These are phyloP conservation scores for Fukomys damarensis DNA, from an alignment of 2,113 vertebrate genomes.

Conservation along the genomic window DNA sequence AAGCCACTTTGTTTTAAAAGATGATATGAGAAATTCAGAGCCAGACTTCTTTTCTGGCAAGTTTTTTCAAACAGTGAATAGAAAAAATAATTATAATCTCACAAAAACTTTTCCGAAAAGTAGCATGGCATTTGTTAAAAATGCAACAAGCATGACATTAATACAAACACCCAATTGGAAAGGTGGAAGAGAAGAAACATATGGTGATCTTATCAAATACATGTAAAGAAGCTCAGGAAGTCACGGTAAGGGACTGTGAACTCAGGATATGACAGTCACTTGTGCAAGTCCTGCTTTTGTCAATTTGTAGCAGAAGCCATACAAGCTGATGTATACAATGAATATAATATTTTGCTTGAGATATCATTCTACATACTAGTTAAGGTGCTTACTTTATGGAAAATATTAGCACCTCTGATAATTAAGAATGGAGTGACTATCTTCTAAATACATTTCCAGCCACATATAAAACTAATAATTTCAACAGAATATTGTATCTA, in stretches of 20 bases:
- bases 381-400: not conserved
- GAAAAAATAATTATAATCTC: not conserved
- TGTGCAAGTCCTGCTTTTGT: not conserved
- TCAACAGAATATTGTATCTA: not conserved
- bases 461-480: constrained; percentile 1
- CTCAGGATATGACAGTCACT: not conserved
- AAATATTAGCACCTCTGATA: not conserved
- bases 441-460: not conserved
- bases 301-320: not conserved
- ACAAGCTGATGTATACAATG: not conserved
- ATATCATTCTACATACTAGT: not conserved
- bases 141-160: not conserved
- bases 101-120: not conserved
- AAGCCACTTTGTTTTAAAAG: not conserved
- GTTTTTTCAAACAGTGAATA: not conserved
- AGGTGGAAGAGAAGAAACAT: not conserved
- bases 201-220: not conserved
- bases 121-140: not conserved
- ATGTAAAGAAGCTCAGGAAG: not conserved
- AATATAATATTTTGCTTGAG: not conserved
- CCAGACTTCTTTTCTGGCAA: not conserved
- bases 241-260: not conserved
- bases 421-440: not conserved
- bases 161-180: not conserved
- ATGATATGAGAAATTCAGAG: not conserved